These are phyloP conservation scores for Eilema caniola DNA, from an alignment of 2,888 invertebrate species.

Conservation along the genomic window DNA sequence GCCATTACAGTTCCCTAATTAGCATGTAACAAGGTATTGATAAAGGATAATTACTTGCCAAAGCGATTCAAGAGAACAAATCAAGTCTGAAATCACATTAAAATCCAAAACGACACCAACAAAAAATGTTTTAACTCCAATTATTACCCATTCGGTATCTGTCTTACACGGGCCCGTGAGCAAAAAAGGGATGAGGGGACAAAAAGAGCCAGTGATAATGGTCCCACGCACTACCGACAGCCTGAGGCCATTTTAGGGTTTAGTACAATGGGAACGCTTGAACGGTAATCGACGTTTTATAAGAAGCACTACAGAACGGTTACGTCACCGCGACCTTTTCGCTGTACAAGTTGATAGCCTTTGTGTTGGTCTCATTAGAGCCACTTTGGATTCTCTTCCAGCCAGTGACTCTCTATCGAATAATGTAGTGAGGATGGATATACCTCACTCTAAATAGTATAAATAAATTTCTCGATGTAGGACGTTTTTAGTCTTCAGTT, in stretches of 20 bases:
- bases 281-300: constrained; percentile 77
- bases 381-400: constrained; percentile 68
- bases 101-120: constrained; percentile 68
- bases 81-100: constrained; percentile 65
- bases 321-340: constrained; percentile 67
- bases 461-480: constrained; percentile 37
- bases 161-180: constrained; percentile 72
- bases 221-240: constrained; percentile 68
- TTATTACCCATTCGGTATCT: constrained; percentile 82
- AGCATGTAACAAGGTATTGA: constrained; percentile 53
- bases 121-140: constrained; percentile 80
- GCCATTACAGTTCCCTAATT: constrained; percentile 38
- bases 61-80: constrained; percentile 67
- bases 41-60: constrained; percentile 68
- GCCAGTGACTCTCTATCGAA: constrained; percentile 45
- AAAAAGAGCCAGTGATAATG: constrained; percentile 78
- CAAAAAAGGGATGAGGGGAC: constrained; percentile 70
- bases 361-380: constrained; percentile 71
- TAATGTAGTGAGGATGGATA: constrained; percentile 52
- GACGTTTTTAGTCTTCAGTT: constrained; percentile 16
- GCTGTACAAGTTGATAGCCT: constrained; percentile 62
- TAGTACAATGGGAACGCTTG: constrained; percentile 72
- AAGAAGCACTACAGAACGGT: constrained; percentile 69
- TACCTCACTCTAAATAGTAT: constrained; percentile 31
- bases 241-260: constrained; percentile 71